Base-by-base conservation (phyloP, 2,888 invertebrate species). In the Callosobruchus maculatus region DNA sequence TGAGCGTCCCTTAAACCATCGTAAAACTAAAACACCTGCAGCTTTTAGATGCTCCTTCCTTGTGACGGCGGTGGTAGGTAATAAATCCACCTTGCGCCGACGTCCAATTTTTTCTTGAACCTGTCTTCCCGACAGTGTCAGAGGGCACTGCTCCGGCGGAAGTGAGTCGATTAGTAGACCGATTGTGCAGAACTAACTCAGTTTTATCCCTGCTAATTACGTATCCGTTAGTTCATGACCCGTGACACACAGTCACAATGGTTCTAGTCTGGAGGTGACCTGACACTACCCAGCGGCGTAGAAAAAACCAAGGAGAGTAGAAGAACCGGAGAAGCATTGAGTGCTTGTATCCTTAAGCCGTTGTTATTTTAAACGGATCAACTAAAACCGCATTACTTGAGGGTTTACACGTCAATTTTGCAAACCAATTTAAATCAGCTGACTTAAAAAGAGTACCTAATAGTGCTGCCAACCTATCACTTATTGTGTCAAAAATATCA, bases 141-240 rank as follows among this genome's bases (percentile, higher is more conserved):
- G 49, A 49, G 49, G 4, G 49, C 49, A 49, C 5, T 49, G 49
- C 49, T 49, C 49, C 18, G 13, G 9, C 49, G 49, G 49, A 49
- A 49, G 49, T 49, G 49, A 18, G 13, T 49, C 49, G 49, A 49
- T 49, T 49, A 30, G 71, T 18, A 20, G 70, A 5, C 68, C 73
- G 73, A 75, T 75, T 75, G 71, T 30, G 75, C 72, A 71, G 72
- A 73, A 74, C 74, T 70, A 70, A 73, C 72, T 72, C 70, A 72
- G 71, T 77, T 72, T 70, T 74, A 73, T 76, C 26, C 49, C 49
- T 49, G 49, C 13, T 49, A 49, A 49, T 49, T 49, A 49, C 18
- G 68, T 74, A 72, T 74, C 72, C 69, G 73, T 71, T 73, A 21
- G 26, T 76, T 76, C 74, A 26, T 74, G 76, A 76, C 74, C 76